These are phyloP conservation scores for Spialia ferax DNA, from an alignment of 2,888 invertebrate genomes.

Conservation along the genomic window DNA sequence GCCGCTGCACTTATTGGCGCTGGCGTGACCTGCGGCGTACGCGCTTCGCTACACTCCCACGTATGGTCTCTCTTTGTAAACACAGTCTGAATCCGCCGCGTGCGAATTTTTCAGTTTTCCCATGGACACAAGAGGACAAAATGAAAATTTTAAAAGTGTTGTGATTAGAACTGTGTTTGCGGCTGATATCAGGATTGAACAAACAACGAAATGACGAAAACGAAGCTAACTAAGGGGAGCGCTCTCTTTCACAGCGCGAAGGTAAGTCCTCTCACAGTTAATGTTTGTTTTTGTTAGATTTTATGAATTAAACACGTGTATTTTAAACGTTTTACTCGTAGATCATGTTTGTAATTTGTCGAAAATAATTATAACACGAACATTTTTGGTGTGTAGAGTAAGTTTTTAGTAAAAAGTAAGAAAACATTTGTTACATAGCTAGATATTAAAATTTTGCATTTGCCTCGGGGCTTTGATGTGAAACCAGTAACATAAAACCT, in stretches of 20 bases:
- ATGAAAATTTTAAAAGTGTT: conserved; percentile 71
- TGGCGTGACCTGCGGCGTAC: conserved; percentile 57
- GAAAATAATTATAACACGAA: not conserved
- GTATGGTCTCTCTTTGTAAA: conserved; percentile 78
- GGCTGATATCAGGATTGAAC: conserved; percentile 59
- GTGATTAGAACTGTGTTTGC: conserved; percentile 73
- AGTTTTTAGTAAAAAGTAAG: not conserved
- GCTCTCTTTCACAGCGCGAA: conserved; percentile 92
- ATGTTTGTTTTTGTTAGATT: conserved; percentile 39
- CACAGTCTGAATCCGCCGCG: conserved; percentile 61
- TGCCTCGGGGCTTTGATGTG: conserved; percentile 11
- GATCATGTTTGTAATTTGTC: not conserved
- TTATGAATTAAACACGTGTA: conserved; percentile 50
- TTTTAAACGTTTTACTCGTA: not conserved
- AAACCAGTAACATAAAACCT: conserved; percentile 34
- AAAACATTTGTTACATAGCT: too few relatives aligned
- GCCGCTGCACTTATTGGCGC: conserved; percentile 66
- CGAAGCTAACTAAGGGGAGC: conserved; percentile 84
- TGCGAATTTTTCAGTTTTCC: conserved; percentile 62
- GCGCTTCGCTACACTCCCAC: conserved; percentile 77
- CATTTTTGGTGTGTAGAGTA: too few relatives aligned
- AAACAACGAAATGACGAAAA: conserved; percentile 82
- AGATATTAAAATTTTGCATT: not conserved
- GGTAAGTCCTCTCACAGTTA: conserved; percentile 76
- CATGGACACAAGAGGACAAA: conserved; percentile 64